Evolutionary conservation across 2,797 vertebrate species (phyloP).

Genomic region (Semotilus atromaculatus): DNA sequence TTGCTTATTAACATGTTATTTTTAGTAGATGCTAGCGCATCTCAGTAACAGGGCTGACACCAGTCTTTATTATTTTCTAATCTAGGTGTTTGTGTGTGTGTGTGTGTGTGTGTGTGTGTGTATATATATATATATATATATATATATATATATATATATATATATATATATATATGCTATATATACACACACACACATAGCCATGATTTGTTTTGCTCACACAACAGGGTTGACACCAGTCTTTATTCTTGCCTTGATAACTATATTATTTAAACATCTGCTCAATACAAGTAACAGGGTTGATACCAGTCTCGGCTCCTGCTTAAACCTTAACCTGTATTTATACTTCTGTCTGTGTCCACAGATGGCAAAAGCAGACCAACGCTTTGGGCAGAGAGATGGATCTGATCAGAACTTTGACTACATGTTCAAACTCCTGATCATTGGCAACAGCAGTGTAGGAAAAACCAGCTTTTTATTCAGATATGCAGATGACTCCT

Average conservation of each 20-base stretch:
- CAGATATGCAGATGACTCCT: slow-evolving; percentile 94
- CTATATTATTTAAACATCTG: background rate
- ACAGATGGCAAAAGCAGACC: slow-evolving; percentile 96
- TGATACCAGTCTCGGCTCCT: background rate
- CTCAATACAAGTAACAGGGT: background rate
- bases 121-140: background rate
- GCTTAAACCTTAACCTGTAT: background rate
- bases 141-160: background rate
- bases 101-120: too few species aligned
- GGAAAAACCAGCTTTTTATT: slow-evolving; percentile 97
- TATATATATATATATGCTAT: background rate
- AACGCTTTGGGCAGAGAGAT: slow-evolving; percentile 90
- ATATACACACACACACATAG: too few species aligned
- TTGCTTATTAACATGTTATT: background rate
- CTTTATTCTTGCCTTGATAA: background rate
- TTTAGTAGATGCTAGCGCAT: background rate
- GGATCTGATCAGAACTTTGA: slow-evolving; percentile 98
- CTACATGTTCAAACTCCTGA: slow-evolving; percentile 98
- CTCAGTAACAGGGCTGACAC: background rate
- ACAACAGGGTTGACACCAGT: background rate
- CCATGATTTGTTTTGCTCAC: background rate
- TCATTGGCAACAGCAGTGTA: slow-evolving; percentile 97
- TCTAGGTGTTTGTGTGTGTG: rapidly evolving
- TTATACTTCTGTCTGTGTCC: background rate
- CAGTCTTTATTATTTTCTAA: background rate